Evolutionary conservation across 2,797 vertebrate genomes (phyloP).

Genomic region (Tadarida brasiliensis): DNA sequence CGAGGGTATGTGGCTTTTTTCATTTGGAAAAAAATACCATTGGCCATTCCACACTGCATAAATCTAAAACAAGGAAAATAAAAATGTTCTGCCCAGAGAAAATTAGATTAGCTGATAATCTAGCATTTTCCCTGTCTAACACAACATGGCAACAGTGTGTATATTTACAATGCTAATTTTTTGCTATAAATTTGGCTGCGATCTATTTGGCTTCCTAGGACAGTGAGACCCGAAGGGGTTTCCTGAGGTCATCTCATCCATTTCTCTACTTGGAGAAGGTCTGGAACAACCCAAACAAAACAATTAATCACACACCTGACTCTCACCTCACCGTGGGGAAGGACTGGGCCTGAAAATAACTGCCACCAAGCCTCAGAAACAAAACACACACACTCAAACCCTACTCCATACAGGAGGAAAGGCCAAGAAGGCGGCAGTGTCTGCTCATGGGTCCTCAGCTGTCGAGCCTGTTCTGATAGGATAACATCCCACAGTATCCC

Average conservation of each 20-base stretch:
- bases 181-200: background rate
- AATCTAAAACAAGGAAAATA: background rate
- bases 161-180: background rate
- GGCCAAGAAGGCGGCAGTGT: background rate
- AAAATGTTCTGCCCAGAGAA: background rate
- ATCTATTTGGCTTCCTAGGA: background rate
- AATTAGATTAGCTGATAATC: constrained; percentile 50
- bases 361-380: background rate
- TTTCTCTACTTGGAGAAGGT: constrained; percentile 44
- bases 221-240: background rate
- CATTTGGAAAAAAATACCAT: background rate
- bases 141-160: background rate
- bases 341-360: background rate
- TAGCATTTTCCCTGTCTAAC: background rate
- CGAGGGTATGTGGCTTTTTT: background rate
- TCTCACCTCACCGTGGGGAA: background rate
- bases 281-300: background rate
- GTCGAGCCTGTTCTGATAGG: background rate
- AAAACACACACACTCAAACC: background rate
- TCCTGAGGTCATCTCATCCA: constrained; percentile 8
- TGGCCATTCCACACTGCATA: background rate
- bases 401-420: accelerated
- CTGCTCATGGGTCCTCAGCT: no score
- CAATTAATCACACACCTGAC: constrained; percentile 37
- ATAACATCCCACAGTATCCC: background rate